Percentiles rank a stretch among this genome's conserved stretches.
Conservation (phyloP, 2,797 vertebrate genomes). For the Girardinus metallicus region DNA sequence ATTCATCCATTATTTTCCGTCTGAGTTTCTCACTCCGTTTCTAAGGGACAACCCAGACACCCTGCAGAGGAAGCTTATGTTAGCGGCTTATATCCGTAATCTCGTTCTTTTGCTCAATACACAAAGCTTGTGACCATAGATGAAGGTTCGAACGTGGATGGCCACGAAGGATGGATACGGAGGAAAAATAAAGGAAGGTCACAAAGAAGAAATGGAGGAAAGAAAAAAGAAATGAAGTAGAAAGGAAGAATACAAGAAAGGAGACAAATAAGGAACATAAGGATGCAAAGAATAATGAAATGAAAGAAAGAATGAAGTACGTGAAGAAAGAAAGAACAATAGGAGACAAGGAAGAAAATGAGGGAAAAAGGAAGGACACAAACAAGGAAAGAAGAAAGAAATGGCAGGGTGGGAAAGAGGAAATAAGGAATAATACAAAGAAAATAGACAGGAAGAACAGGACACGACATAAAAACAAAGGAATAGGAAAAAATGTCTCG, state of each 20-base stretch:
- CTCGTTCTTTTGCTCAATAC: not conserved
- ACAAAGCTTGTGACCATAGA: not conserved
- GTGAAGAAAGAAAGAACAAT: not conserved
- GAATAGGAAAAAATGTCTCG: not conserved
- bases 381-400: not conserved
- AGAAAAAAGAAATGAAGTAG: not conserved
- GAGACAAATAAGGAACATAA: not conserved
- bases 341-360: not conserved
- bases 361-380: not conserved
- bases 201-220: not conserved
- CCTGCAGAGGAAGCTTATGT: not conserved
- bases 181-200: not conserved
- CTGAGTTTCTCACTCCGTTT: not conserved
- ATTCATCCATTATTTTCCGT: not conserved
- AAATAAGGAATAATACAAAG: not conserved
- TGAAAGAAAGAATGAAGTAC: not conserved
- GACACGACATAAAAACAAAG: not conserved
- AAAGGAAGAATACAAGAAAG: not conserved
- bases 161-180: not conserved
- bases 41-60: not conserved
- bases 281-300: not conserved
- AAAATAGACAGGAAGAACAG: not conserved
- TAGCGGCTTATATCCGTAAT: not conserved
- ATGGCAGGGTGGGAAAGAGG: not conserved
- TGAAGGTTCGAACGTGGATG: not conserved